These are phyloP conservation scores for Eupithecia inturbata DNA, from an alignment of 2,888 invertebrate species.

Conservation along the genomic window DNA sequence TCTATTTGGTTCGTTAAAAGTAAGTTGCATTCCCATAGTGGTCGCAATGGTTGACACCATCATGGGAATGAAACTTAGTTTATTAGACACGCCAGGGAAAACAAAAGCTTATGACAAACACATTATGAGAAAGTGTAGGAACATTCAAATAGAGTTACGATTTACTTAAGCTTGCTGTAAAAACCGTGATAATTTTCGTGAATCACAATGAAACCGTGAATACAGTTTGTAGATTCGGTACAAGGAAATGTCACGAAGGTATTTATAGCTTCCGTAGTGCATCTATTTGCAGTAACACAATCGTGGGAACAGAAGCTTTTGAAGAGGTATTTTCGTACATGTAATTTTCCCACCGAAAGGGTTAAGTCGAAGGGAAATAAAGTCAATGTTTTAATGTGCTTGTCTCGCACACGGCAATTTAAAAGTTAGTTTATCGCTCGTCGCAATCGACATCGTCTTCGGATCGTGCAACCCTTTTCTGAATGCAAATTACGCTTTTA, in stretches of 20 bases:
- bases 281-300: neutral
- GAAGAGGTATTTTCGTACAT: neutral
- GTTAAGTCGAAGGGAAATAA: slow-evolving; percentile 1
- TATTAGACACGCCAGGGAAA: neutral
- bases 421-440: slow-evolving; percentile 39
- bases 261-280: neutral
- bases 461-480: slow-evolving; percentile 41
- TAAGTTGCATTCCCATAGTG: neutral
- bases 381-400: slow-evolving; percentile 18
- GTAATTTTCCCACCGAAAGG: neutral
- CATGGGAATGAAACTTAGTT: neutral
- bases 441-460: slow-evolving; percentile 35
- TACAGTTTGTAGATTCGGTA: neutral
- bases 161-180: slow-evolving; percentile 9
- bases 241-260: neutral
- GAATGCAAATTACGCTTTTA: slow-evolving; percentile 38
- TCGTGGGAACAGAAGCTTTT: neutral
- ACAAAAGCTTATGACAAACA: neutral
- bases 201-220: slow-evolving; percentile 12
- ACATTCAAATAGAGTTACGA: slow-evolving; percentile 8
- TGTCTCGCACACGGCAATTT: slow-evolving; percentile 33
- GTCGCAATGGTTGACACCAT: neutral
- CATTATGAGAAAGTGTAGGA: slow-evolving; percentile 11
- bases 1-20: neutral
- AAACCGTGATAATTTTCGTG: slow-evolving; percentile 8